phyloP scores from a whole-genome alignment of 1,140 invertebrate species.

The Cephus cinctus region DNA sequence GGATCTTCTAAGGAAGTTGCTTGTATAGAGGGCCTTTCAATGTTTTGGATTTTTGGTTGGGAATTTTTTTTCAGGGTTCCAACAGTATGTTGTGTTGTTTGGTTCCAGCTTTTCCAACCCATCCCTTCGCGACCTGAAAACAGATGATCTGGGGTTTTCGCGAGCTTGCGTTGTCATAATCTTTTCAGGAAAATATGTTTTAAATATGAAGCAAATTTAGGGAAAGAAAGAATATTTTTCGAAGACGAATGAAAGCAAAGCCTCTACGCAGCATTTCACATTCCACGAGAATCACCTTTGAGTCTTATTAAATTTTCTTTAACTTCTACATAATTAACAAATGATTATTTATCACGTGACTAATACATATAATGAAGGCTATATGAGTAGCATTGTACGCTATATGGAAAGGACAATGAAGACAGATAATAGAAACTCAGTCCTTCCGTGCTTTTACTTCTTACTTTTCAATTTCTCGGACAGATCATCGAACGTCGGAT shows the following conservation, averaged over 20 bases:
- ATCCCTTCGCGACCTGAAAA: constrained; percentile 27
- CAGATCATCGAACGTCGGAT: constrained; percentile 87
- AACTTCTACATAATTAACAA: too few species aligned
- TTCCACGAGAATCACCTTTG: too few species aligned
- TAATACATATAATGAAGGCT: too few species aligned
- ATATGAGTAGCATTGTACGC: too few species aligned
- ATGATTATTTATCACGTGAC: too few species aligned
- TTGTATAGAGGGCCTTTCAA: constrained; percentile 5
- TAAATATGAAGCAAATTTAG: too few species aligned
- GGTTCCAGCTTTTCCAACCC: constrained; percentile 23
- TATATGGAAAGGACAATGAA: too few species aligned
- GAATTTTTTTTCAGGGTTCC: constrained; percentile 13
- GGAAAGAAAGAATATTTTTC: constrained; percentile 9
- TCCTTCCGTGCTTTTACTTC: constrained; percentile 61
- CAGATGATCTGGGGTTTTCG: constrained; percentile 26
- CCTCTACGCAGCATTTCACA: too few species aligned
- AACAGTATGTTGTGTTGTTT: constrained; percentile 17
- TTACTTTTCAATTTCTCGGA: constrained; percentile 84
- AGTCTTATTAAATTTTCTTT: too few species aligned
- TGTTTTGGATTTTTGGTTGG: constrained; percentile 8
- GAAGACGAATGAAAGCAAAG: constrained; percentile 12
- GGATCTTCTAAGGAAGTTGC: not conserved
- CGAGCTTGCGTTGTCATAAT: constrained; percentile 20
- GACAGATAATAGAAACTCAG: too few species aligned
- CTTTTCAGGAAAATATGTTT: constrained; percentile 1